Conservation (phyloP, 2,888 invertebrate genomes). For the Crematogaster levior region DNA sequence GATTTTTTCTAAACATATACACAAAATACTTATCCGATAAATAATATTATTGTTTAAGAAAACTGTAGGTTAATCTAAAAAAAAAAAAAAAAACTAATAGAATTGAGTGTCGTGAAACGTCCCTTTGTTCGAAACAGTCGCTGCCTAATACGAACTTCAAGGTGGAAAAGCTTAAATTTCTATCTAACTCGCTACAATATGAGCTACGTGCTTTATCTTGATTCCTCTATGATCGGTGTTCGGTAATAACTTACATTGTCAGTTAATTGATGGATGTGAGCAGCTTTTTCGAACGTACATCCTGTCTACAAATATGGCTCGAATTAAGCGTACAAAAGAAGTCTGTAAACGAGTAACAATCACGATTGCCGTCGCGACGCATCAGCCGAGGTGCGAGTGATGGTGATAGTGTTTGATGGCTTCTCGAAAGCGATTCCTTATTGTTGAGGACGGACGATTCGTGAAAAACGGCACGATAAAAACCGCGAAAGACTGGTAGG, state of each 20-base stretch:
- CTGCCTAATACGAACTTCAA: conserved; percentile 47
- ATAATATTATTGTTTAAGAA: conserved; percentile 10
- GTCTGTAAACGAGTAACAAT: conserved; percentile 33
- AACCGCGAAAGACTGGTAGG: conserved; percentile 57
- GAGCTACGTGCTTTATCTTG: conserved; percentile 23
- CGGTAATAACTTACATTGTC: conserved; percentile 14
- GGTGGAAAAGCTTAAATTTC: conserved; percentile 45
- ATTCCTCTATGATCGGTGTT: conserved; percentile 6
- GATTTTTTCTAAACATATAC: background rate
- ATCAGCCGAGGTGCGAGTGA: conserved; percentile 27
- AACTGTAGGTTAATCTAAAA: background rate
- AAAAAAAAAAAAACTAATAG: background rate
- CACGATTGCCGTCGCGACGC: conserved; percentile 14
- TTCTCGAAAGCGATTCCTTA: conserved; percentile 66
- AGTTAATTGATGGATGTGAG: background rate
- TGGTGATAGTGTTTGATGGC: conserved; percentile 37
- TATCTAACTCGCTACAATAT: conserved; percentile 40
- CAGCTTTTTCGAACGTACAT: conserved; percentile 5
- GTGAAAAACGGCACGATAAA: conserved; percentile 66
- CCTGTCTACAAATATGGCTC: conserved; percentile 40
- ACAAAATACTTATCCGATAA: background rate
- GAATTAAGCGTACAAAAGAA: conserved; percentile 38
- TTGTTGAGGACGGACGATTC: conserved; percentile 69
- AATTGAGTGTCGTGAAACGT: conserved; percentile 7
- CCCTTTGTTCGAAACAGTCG: conserved; percentile 28